phyloP scores from a whole-genome alignment of 2,888 invertebrate genomes.

The Isotomurus palustris region DNA sequence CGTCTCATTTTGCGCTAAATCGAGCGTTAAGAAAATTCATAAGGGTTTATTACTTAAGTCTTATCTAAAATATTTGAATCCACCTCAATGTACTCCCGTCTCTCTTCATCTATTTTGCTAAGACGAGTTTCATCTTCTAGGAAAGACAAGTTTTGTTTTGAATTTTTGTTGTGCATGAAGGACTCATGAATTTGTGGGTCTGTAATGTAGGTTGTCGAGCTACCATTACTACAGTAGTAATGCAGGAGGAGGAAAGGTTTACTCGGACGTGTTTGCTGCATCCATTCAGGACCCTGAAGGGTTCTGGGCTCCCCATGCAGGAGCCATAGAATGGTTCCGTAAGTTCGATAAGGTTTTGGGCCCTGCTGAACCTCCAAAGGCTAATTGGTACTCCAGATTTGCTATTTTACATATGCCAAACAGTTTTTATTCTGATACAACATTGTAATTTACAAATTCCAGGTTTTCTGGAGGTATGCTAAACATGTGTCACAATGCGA shows the following conservation, averaged over 20 bases:
- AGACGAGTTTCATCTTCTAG: too few species aligned
- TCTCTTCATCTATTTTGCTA: too few species aligned
- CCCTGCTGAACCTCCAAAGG: constrained; percentile 75
- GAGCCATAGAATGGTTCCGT: constrained; percentile 71
- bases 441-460: background rate
- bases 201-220: too few species aligned
- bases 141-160: too few species aligned
- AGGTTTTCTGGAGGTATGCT: constrained; percentile 87
- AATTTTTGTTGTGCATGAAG: too few species aligned
- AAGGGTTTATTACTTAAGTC: too few species aligned
- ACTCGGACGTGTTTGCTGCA: constrained; percentile 48
- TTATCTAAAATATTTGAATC: too few species aligned
- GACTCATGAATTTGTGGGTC: too few species aligned
- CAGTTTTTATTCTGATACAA: background rate
- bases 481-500: constrained; percentile 87
- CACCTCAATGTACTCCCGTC: too few species aligned
- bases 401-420: background rate
- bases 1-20: too few species aligned
- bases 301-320: constrained; percentile 80
- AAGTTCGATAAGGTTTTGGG: constrained; percentile 81
- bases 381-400: constrained; percentile 68
- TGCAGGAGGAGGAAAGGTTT: background rate
- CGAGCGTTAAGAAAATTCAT: too few species aligned
- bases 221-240: too few species aligned
- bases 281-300: constrained; percentile 73